A percentile compares a stretch with the other conserved stretches of the same genome.
Evolutionary conservation across 2,113 vertebrate genomes (phyloP).

Genomic region (Desmodus rotundus): DNA sequence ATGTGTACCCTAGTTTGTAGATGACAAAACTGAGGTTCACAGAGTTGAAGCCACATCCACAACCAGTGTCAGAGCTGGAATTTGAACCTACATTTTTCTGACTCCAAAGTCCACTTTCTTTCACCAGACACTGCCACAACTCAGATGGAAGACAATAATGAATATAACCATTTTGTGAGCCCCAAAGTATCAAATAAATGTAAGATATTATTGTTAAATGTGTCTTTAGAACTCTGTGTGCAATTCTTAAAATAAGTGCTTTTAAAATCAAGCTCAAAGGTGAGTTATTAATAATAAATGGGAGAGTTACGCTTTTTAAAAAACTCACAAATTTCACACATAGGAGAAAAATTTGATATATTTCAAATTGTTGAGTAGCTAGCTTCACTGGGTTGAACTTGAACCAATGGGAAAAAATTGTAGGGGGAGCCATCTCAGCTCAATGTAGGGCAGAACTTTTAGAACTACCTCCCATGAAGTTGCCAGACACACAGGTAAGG

Average conservation of each 20-base stretch:
- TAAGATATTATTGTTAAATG: neutral
- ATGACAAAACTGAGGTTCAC: neutral
- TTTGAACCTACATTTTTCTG: neutral
- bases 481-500: too few species aligned
- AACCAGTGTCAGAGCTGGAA: neutral
- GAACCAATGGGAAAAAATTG: neutral
- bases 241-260: neutral
- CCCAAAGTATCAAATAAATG: neutral
- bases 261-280: conserved; percentile 26
- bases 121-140: neutral
- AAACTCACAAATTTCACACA: neutral
- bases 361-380: neutral
- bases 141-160: neutral
- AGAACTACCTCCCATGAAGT: neutral
- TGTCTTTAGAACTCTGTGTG: neutral
- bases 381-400: neutral
- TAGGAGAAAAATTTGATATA: neutral
- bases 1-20: neutral
- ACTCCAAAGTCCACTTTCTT: neutral
- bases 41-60: neutral
- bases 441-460: neutral
- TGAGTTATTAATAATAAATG: conserved; percentile 28
- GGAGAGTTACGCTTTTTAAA: neutral
- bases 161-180: neutral
- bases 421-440: neutral